These are phyloP conservation scores for Stenoptilia bipunctidactyla DNA, from an alignment of 2,888 invertebrate species.

Conservation along the genomic window DNA sequence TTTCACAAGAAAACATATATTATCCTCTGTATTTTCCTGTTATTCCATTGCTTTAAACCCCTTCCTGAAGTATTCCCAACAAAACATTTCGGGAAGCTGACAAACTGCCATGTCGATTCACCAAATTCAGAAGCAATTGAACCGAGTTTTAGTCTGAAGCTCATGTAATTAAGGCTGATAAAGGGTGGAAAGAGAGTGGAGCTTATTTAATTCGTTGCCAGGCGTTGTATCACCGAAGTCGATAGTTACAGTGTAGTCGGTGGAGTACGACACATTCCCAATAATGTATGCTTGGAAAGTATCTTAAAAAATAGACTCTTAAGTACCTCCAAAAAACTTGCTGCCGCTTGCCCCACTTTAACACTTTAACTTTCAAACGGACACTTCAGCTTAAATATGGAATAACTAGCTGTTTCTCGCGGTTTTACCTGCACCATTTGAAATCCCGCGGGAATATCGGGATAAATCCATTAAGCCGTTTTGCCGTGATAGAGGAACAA, in stretches of 20 bases:
- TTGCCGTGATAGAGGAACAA: too few species aligned
- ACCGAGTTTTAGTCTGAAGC: constrained; percentile 57
- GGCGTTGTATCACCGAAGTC: constrained; percentile 51
- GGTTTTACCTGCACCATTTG: too few species aligned
- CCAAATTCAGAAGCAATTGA: constrained; percentile 59
- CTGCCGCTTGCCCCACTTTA: constrained; percentile 62
- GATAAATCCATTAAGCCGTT: too few species aligned
- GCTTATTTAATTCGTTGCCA: constrained; percentile 53
- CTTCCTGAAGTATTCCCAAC: constrained; percentile 7
- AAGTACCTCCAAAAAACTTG: constrained; percentile 58
- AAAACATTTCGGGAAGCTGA: constrained; percentile 44
- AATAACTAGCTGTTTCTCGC: too few species aligned
- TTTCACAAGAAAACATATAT: too few species aligned
- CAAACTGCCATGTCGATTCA: constrained; percentile 56
- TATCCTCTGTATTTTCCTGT: too few species aligned
- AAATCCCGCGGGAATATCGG: too few species aligned
- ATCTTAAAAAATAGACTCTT: constrained; percentile 56
- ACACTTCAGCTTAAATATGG: too few species aligned
- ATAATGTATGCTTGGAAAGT: constrained; percentile 65
- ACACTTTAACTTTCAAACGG: constrained; percentile 53
- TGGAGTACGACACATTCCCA: constrained; percentile 39
- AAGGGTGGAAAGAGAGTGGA: constrained; percentile 40
- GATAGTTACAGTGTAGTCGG: constrained; percentile 51
- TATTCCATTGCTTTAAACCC: too few species aligned
- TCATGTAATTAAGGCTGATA: constrained; percentile 60